Conservation (phyloP, 2,888 invertebrate species). For the Bhutanitis thaidina region DNA sequence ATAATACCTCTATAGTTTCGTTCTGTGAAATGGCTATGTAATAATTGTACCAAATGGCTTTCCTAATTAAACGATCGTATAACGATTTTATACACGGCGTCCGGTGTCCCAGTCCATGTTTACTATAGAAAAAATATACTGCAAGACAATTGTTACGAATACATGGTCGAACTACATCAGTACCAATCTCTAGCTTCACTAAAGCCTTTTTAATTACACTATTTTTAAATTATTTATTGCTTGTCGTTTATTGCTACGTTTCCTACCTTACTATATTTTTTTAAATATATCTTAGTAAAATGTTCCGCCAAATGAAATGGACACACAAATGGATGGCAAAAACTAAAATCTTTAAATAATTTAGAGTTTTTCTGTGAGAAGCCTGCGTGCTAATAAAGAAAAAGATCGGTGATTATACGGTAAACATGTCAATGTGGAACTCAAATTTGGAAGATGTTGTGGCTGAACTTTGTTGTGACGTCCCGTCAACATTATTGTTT, state of each 20-base stretch:
- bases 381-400: not conserved
- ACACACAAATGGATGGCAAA: not conserved
- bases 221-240: conserved; percentile 63
- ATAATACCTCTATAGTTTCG: conserved; percentile 51
- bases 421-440: conserved; percentile 18
- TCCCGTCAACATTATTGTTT: not conserved
- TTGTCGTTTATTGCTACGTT: conserved; percentile 72
- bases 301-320: conserved; percentile 7
- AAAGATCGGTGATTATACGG: not conserved
- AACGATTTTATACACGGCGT: conserved; percentile 46
- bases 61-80: conserved; percentile 37
- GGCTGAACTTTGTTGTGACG: not conserved
- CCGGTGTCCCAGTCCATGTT: conserved; percentile 52
- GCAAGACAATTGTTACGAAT: conserved; percentile 53
- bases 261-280: conserved; percentile 48
- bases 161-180: conserved; percentile 64
- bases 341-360: too few species aligned
- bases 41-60: conserved; percentile 66
- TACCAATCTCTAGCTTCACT: conserved; percentile 75
- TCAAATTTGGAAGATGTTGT: conserved; percentile 5
- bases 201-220: conserved; percentile 58
- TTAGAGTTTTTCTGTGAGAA: not conserved
- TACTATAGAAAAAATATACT: conserved; percentile 74
- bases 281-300: conserved; percentile 10
- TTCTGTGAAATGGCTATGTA: conserved; percentile 62